Conservation (phyloP, 2,888 invertebrate genomes). For the Ormyrus rosae region DNA sequence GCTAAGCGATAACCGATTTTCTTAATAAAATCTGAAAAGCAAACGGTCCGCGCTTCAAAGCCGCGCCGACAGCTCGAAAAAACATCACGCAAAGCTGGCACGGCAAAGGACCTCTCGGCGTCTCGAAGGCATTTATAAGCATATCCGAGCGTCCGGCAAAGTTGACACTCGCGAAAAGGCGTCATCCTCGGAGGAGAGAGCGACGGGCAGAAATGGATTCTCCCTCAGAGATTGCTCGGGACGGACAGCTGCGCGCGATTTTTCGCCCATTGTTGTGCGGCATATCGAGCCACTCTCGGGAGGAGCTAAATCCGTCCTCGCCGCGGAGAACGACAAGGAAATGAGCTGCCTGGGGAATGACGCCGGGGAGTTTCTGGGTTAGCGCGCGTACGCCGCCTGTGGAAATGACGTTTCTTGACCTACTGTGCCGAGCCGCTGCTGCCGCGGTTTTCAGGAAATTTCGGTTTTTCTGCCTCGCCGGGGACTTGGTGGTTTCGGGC, state of each 20-base stretch:
- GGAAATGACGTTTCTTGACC: conserved; percentile 32
- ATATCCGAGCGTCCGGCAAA: no score
- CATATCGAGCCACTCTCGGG: no score
- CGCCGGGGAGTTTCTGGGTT: not conserved
- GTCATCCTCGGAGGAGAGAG: not conserved
- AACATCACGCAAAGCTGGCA: no score
- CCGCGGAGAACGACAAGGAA: conserved; percentile 31
- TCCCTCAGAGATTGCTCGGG: not conserved
- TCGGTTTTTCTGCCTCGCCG: no score
- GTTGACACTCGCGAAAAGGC: conserved; percentile 14
- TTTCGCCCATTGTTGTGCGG: conserved; percentile 24
- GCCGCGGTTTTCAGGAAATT: no score
- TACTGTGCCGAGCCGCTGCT: not conserved
- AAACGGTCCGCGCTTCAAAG: no score
- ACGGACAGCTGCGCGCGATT: conserved; percentile 9
- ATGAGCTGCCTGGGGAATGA: conserved; percentile 39
- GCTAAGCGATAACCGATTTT: no score
- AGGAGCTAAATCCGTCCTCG: conserved; percentile 18
- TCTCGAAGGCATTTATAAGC: no score
- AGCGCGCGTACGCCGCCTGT: not conserved
- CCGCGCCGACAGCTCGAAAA: no score
- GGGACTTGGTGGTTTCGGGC: no score
- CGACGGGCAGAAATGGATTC: conserved; percentile 39
- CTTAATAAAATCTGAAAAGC: no score
- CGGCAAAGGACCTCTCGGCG: no score